These are phyloP conservation scores for Numida meleagris DNA, from an alignment of 2,113 vertebrate species.

Conservation along the genomic window DNA sequence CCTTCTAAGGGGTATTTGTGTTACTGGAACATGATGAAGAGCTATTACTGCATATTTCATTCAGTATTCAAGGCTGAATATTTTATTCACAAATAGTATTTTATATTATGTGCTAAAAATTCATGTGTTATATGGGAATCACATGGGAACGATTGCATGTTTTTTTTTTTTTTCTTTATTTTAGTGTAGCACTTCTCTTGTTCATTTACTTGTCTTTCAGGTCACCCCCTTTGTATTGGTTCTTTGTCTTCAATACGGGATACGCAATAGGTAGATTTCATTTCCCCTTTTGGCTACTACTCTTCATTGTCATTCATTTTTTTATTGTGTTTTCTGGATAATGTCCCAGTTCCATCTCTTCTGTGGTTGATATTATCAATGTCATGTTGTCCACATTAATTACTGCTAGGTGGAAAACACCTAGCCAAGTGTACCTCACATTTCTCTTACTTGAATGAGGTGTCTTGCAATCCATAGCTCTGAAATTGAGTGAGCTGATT, in stretches of 20 bases:
- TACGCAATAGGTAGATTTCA: neutral
- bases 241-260: neutral
- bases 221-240: neutral
- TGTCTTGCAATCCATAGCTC: slow-evolving; percentile 18
- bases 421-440: slow-evolving; percentile 11
- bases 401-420: slow-evolving; percentile 38
- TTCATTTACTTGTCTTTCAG: neutral
- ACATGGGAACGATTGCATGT: neutral
- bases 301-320: neutral
- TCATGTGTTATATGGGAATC: neutral
- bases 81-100: neutral
- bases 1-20: neutral
- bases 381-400: slow-evolving; percentile 59
- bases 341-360: slow-evolving; percentile 24
- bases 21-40: neutral
- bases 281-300: neutral
- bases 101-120: neutral
- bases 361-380: neutral
- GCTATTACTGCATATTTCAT: neutral
- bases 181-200: neutral
- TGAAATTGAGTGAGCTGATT: slow-evolving; percentile 47
- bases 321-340: slow-evolving; percentile 29
- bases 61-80: neutral
- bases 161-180: neutral
- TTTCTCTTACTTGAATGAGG: slow-evolving; percentile 23